Evolutionary conservation across 2,797 vertebrate genomes (phyloP).

Genomic region (Melanotaenia trifasciata): DNA sequence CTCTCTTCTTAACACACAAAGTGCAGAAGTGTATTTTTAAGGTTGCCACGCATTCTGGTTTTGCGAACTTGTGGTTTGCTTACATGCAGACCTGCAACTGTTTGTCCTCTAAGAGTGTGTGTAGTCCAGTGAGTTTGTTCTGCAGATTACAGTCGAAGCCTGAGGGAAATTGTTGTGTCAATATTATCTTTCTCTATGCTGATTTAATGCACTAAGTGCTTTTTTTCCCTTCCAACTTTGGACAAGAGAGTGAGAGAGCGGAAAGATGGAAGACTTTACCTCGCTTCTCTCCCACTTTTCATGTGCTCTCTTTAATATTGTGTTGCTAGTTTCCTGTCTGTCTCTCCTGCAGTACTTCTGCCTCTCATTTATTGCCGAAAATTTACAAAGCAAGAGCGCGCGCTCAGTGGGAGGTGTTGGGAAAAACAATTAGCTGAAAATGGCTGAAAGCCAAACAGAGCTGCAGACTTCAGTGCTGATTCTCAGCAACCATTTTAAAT

Average conservation of each 20-base stretch:
- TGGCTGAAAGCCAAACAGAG: slow-evolving; percentile 47
- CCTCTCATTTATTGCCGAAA: slow-evolving; percentile 41
- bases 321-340: slow-evolving; percentile 9
- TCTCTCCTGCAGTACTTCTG: neutral
- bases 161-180: slow-evolving; percentile 64
- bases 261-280: slow-evolving; percentile 13
- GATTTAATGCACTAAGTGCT: slow-evolving; percentile 54
- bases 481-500: slow-evolving; percentile 40
- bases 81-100: neutral
- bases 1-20: slow-evolving; percentile 48
- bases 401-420: slow-evolving; percentile 36
- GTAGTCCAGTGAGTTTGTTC: slow-evolving; percentile 26
- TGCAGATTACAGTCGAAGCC: slow-evolving; percentile 49
- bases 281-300: slow-evolving; percentile 14
- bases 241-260: slow-evolving; percentile 31
- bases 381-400: slow-evolving; percentile 34
- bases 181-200: slow-evolving; percentile 66
- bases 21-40: slow-evolving; percentile 23
- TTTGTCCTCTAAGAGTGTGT: slow-evolving; percentile 8
- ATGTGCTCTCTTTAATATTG: slow-evolving; percentile 3
- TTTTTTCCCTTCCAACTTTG: slow-evolving; percentile 60
- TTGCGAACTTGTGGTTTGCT: slow-evolving; percentile 19
- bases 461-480: slow-evolving; percentile 40
- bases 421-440: slow-evolving; percentile 53
- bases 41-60: slow-evolving; percentile 27